phyloP scores from a whole-genome alignment of 2,113 vertebrate genomes.

The Myotis davidii region DNA sequence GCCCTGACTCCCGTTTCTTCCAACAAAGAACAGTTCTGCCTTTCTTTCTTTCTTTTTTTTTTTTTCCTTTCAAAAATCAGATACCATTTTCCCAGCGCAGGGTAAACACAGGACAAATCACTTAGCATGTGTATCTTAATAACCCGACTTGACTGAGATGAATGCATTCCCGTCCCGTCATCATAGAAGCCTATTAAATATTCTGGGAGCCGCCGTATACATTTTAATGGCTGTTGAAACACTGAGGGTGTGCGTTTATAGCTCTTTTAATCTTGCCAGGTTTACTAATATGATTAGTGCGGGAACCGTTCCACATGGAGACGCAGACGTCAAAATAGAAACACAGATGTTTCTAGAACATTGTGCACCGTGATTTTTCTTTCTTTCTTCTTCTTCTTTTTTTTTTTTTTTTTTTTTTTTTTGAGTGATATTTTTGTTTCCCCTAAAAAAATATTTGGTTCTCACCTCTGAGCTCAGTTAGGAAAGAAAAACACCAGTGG shows the following conservation, averaged over 20 bases:
- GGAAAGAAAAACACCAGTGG: conserved; percentile 20
- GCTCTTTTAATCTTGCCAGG: conserved; percentile 84
- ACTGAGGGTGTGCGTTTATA: conserved; percentile 81
- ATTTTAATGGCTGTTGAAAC: conserved; percentile 85
- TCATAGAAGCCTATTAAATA: conserved; percentile 79
- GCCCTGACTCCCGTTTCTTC: conserved; percentile 54
- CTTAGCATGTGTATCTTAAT: conserved; percentile 84
- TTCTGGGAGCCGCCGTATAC: conserved; percentile 79
- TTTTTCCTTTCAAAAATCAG: conserved; percentile 49
- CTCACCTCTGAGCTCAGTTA: conserved; percentile 29
- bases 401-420: background rate
- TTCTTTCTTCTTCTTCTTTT: no score
- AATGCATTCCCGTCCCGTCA: conserved; percentile 82
- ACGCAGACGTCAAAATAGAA: conserved; percentile 34
- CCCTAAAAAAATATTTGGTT: conserved; percentile 47
- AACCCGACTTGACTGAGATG: conserved; percentile 82
- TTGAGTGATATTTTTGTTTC: no score
- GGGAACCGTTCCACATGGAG: conserved; percentile 56
- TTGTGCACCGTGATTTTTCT: background rate
- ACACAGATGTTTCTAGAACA: conserved; percentile 67
- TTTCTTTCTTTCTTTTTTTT: background rate
- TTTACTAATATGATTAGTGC: conserved; percentile 85
- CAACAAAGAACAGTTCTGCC: conserved; percentile 36
- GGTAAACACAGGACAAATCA: conserved; percentile 78
- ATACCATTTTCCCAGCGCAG: conserved; percentile 66